Evolutionary conservation across 1,140 invertebrate genomes (phyloP).

Genomic region (Ganaspis sp.): DNA sequence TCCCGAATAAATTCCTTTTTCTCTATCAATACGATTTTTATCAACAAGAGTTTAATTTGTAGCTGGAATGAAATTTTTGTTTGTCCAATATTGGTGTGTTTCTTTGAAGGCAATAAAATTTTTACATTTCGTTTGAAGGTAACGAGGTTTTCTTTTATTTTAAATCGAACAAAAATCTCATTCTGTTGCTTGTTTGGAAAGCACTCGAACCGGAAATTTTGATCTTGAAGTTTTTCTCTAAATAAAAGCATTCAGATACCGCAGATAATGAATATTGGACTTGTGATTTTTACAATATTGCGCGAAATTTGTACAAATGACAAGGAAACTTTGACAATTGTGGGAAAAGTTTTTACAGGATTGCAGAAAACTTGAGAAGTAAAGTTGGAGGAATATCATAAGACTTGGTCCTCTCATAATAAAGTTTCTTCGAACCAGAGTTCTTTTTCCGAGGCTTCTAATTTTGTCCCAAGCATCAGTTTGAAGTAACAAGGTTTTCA

Average conservation of each 20-base stretch:
- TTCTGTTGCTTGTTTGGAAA: too few relatives aligned
- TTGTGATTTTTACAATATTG: not conserved
- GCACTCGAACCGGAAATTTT: too few relatives aligned
- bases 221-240: too few relatives aligned
- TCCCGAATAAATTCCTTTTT: not conserved
- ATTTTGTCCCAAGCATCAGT: not conserved
- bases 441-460: not conserved
- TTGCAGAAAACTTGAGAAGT: not conserved
- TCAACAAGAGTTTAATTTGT: not conserved
- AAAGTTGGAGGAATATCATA: constrained; percentile 12
- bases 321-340: not conserved
- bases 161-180: not conserved
- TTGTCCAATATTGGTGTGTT: not conserved
- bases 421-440: constrained; percentile 14
- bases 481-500: constrained; percentile 4
- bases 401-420: not conserved
- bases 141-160: not conserved
- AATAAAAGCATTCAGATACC: not conserved
- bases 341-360: not conserved
- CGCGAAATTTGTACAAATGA: not conserved
- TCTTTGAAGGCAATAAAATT: not conserved
- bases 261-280: not conserved
- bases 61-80: constrained; percentile 1
- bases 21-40: not conserved
- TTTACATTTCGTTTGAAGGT: not conserved